A percentile compares a stretch with the other conserved stretches of the same genome.
These are phyloP conservation scores for Drosophila multiciliata DNA, from an alignment of 2,888 invertebrate genomes.

Conservation along the genomic window DNA sequence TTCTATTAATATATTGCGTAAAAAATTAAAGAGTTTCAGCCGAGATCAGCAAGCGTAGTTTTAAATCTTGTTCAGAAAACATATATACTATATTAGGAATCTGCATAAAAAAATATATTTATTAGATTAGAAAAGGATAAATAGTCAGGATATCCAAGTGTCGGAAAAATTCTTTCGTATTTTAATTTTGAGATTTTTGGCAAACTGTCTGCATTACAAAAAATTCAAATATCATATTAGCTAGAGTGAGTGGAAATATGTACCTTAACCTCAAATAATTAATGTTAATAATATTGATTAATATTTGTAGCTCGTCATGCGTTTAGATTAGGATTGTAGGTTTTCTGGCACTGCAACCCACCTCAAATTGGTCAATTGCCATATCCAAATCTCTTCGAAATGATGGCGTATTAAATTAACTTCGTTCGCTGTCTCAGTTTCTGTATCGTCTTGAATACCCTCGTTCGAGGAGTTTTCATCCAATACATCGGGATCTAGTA, in stretches of 20 bases:
- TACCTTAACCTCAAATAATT: constrained; percentile 34
- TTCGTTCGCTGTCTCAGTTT: not conserved
- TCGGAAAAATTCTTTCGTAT: constrained; percentile 52
- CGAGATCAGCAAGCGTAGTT: constrained; percentile 16
- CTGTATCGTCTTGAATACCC: not conserved
- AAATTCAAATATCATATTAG: constrained; percentile 11
- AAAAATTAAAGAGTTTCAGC: not conserved
- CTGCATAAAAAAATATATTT: constrained; percentile 10
- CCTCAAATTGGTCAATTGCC: constrained; percentile 56
- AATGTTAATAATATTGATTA: constrained; percentile 13
- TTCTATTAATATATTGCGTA: constrained; percentile 6
- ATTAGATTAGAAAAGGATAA: not conserved
- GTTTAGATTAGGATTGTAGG: constrained; percentile 1
- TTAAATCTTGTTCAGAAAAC: not conserved
- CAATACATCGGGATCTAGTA: not conserved
- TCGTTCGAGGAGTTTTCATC: constrained; percentile 2
- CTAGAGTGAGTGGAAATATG: constrained; percentile 4
- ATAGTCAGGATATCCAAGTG: constrained; percentile 29
- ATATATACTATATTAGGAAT: not conserved
- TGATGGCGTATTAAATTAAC: constrained; percentile 46
- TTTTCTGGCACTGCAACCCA: constrained; percentile 37
- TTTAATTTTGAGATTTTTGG: constrained; percentile 4
- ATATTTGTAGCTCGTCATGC: constrained; percentile 30
- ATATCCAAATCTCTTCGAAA: constrained; percentile 74
- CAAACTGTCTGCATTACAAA: constrained; percentile 16